phyloP scores from a whole-genome alignment of 2,113 vertebrate genomes.

The Istiophorus platypterus region DNA sequence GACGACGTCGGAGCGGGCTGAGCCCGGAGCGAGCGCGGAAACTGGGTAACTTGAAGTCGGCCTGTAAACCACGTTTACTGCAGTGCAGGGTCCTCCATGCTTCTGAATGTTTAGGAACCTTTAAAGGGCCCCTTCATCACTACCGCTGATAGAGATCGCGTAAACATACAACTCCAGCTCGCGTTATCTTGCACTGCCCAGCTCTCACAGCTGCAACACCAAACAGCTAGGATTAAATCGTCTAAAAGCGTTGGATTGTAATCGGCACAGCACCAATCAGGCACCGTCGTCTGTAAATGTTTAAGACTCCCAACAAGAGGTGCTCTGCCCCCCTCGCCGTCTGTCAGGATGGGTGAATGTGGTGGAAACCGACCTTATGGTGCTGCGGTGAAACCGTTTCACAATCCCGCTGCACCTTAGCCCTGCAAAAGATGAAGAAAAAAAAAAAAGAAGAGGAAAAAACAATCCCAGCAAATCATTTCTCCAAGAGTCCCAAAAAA shows the following conservation, averaged over 20 bases:
- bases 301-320: conserved; percentile 53
- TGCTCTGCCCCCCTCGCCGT: conserved; percentile 12
- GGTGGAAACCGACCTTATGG: conserved; percentile 36
- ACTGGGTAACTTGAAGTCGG: neutral
- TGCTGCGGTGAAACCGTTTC: conserved; percentile 41
- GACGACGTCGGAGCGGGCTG: neutral
- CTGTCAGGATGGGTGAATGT: conserved; percentile 38
- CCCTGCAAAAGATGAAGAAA: conserved; percentile 48
- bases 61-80: conserved; percentile 4
- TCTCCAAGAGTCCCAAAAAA: conserved; percentile 2
- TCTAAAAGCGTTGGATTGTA: neutral
- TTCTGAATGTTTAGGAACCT: neutral
- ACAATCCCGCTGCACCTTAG: conserved; percentile 20
- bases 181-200: neutral
- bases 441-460: conserved; percentile 27
- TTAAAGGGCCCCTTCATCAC: neutral
- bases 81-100: neutral
- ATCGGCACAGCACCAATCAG: conserved; percentile 10
- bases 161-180: neutral
- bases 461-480: conserved; percentile 15
- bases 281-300: conserved; percentile 15
- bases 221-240: neutral
- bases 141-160: neutral
- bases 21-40: conserved; percentile 5
- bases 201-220: neutral